phyloP scores from a whole-genome alignment of 2,113 vertebrate species.

The Oncorhynchus mykiss region DNA sequence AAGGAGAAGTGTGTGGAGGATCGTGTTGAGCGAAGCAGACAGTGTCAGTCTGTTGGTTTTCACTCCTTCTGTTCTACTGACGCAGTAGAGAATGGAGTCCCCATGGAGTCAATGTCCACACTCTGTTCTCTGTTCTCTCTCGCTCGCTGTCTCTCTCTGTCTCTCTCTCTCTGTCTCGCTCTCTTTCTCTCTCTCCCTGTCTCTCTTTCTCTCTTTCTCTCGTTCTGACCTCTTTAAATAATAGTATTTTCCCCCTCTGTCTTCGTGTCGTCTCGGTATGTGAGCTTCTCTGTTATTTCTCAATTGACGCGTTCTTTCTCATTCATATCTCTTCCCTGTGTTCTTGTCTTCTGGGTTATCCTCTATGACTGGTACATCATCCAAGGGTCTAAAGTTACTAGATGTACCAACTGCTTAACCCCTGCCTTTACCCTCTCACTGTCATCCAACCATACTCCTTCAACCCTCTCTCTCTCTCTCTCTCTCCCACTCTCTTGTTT shows the following conservation, averaged over 20 bases:
- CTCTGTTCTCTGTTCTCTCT: constrained; percentile 26
- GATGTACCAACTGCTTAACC: constrained; percentile 53
- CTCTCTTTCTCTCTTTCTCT: no score
- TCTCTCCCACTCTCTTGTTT: constrained; percentile 8
- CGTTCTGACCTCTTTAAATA: no score
- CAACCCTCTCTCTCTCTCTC: constrained; percentile 24
- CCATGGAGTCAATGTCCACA: constrained; percentile 29
- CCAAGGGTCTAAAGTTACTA: constrained; percentile 62
- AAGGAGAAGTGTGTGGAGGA: not conserved
- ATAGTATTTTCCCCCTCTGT: no score
- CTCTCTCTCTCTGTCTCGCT: not conserved
- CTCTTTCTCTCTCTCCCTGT: not conserved
- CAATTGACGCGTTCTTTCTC: constrained; percentile 4
- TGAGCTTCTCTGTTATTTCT: no score
- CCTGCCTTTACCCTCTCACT: constrained; percentile 59
- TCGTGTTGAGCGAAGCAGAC: no score
- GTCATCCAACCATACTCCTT: constrained; percentile 48
- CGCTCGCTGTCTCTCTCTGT: no score
- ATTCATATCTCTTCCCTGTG: constrained; percentile 35
- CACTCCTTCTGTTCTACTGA: constrained; percentile 2
- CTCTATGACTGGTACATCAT: constrained; percentile 53
- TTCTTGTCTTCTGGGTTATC: constrained; percentile 37
- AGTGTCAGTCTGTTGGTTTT: not conserved
- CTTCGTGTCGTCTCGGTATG: no score
- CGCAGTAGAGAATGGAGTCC: constrained; percentile 18